Evolutionary conservation across 2,888 invertebrate genomes (phyloP).

Genomic region (Nowickia ferox): DNA sequence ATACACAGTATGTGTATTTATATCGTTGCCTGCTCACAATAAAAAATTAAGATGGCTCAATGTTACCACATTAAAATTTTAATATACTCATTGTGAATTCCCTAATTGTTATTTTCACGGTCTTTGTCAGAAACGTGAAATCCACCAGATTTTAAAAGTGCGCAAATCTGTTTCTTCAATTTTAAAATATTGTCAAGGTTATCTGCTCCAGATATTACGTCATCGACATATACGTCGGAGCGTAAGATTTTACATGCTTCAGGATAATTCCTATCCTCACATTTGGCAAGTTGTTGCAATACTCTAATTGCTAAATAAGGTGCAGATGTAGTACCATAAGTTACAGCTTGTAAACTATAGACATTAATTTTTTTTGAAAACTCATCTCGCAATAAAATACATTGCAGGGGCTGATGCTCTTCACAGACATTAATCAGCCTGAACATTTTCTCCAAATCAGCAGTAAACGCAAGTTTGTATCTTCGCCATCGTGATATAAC

Average conservation of each 20-base stretch:
- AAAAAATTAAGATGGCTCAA: too few relatives aligned
- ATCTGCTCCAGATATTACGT: slow-evolving; percentile 29
- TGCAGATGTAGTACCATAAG: slow-evolving; percentile 43
- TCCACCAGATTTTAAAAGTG: slow-evolving; percentile 44
- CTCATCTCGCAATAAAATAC: slow-evolving; percentile 38
- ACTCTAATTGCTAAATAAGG: slow-evolving; percentile 50
- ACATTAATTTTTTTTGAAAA: slow-evolving; percentile 28
- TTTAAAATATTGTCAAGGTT: background rate
- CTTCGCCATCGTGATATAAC: slow-evolving; percentile 44
- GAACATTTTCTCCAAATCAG: slow-evolving; percentile 61
- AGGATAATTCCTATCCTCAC: slow-evolving; percentile 27
- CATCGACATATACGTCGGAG: slow-evolving; percentile 44
- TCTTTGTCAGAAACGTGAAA: slow-evolving; percentile 41
- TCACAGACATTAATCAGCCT: slow-evolving; percentile 41
- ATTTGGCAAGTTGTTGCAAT: slow-evolving; percentile 49
- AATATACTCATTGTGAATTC: too few relatives aligned
- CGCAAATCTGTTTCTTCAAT: background rate
- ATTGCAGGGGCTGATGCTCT: slow-evolving; percentile 48
- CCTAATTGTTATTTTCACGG: slow-evolving; percentile 24
- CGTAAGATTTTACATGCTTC: slow-evolving; percentile 31
- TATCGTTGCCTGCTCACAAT: too few relatives aligned
- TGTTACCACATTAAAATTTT: too few relatives aligned
- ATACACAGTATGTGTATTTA: too few relatives aligned
- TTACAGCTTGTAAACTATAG: slow-evolving; percentile 2
- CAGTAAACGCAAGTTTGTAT: slow-evolving; percentile 39